Conservation (phyloP, 2,888 invertebrate species). For the Macrosoma leucophasiata region DNA sequence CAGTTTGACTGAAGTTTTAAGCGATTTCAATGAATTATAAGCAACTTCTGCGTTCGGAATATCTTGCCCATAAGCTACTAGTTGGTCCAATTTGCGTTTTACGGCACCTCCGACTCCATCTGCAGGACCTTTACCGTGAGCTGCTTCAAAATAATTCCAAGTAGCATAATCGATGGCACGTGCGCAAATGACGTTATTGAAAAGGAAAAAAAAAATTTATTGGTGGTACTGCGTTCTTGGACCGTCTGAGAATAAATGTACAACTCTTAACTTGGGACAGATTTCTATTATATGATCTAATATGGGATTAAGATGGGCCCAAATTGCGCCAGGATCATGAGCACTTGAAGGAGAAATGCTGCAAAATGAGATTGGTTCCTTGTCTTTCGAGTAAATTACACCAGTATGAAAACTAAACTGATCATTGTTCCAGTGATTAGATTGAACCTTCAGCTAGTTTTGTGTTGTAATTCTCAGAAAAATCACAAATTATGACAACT, state of each 20-base stretch:
- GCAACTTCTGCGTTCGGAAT: conserved; percentile 7
- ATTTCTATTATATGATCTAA: conserved; percentile 3
- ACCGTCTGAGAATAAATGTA: conserved; percentile 20
- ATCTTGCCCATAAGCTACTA: conserved; percentile 7
- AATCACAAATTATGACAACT: conserved; percentile 5
- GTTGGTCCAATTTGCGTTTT: conserved; percentile 11
- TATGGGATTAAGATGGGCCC: conserved; percentile 4
- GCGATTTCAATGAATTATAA: not conserved
- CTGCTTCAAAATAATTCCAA: conserved; percentile 15
- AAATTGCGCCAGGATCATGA: conserved; percentile 2
- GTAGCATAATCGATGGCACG: too few species aligned
- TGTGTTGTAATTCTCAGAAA: conserved; percentile 10
- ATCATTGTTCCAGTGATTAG: too few species aligned
- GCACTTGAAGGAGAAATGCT: conserved; percentile 5
- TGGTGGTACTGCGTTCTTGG: conserved; percentile 17
- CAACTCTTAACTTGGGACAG: not conserved
- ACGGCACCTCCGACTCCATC: conserved; percentile 18
- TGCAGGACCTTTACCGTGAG: conserved; percentile 17
- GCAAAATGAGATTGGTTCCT: conserved; percentile 5
- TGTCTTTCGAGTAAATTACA: conserved; percentile 7
- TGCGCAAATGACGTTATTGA: conserved; percentile 3
- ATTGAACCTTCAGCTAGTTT: conserved; percentile 10
- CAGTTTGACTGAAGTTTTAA: conserved; percentile 1
- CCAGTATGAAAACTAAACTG: conserved; percentile 10
- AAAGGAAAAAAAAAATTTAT: conserved; percentile 16